Evolutionary conservation across 2,113 vertebrate genomes (phyloP), one percentile per base, ranked within the genome.

Genomic region (Neogale vison): DNA sequence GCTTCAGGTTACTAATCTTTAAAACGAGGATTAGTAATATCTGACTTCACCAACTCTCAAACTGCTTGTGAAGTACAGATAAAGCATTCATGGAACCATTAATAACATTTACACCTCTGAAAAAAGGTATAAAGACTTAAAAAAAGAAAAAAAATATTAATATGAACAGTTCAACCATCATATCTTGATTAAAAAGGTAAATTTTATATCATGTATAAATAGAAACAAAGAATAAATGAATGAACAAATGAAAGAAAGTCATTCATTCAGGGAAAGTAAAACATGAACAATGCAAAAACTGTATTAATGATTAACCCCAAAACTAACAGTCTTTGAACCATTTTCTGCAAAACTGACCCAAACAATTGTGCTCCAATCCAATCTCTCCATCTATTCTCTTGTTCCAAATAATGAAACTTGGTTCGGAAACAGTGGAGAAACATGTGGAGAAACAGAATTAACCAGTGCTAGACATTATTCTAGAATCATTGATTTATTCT

Each of bases 1-100:
- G 20, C 36, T 94, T 92, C 39, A 77, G 11, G 4, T 85, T 67
- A n/a, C 11, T 63, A n/a, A 94, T 92, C 10, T 69, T 90, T 95
- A 81, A 94, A 94, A 82, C 71, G 34, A 0, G 12, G 15, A 59
- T 91, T 82, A 87, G 67, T 57, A 90, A 76, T 81, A 94, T 3
- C 5, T 96, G 11, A 4, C 15, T 23, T 76, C 47, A 21, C 20
- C 21, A 77, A 55, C 92, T 86, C 21, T 96, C 15, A 42, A 63
- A 76, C 31, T 77, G 24, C 36, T 96, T 26, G 20, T 89, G 39
- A 76, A 82, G 3, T 80, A 76, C n/a, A 90, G 47, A 57, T 76
- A 59, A 79, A 74, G 79, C 17, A 2, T 71, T 59, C 7, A 10
- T 57, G 29, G 21, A 90, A 86, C 17, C 42, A 11, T 31, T 92